A percentile compares a stretch with the other conserved stretches of the same genome.
Conservation (phyloP, 2,888 invertebrate genomes). For the Hypselothyrea guttata region DNA sequence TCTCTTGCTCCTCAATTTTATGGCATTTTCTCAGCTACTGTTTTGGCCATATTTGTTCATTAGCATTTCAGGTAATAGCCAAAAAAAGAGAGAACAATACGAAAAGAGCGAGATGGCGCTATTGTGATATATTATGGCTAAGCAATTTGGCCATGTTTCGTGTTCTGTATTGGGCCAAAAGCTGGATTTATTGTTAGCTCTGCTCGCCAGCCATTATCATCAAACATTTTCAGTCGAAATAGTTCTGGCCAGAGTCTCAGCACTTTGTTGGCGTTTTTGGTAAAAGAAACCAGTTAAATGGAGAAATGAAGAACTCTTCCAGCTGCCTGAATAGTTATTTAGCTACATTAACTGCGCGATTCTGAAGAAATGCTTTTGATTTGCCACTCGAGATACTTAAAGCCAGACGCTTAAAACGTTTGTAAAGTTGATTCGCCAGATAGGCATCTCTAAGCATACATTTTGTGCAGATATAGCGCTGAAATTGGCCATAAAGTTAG, state of each 20-base stretch:
- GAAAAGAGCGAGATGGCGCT: background rate
- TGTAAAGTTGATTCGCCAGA: too few species aligned
- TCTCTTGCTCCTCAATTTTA: slow-evolving; percentile 17
- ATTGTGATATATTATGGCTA: slow-evolving; percentile 41
- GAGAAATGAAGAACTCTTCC: too few species aligned
- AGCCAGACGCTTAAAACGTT: too few species aligned
- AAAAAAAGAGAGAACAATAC: background rate
- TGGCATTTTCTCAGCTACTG: slow-evolving; percentile 42
- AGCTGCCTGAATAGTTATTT: too few species aligned
- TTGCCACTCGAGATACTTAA: too few species aligned
- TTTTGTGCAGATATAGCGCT: too few species aligned
- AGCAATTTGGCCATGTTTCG: slow-evolving; percentile 39
- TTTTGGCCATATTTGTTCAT: slow-evolving; percentile 32
- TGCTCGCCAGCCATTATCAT: slow-evolving; percentile 27
- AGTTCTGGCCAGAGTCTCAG: background rate
- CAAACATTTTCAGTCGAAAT: slow-evolving; percentile 15
- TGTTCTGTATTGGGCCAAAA: slow-evolving; percentile 11
- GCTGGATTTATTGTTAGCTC: background rate
- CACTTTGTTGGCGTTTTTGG: background rate
- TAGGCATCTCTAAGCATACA: too few species aligned
- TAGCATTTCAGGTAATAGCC: slow-evolving; percentile 28
- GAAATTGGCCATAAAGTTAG: too few species aligned
- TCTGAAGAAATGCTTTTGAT: too few species aligned
- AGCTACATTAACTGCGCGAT: too few species aligned
- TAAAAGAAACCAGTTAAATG: too few species aligned